Percentiles rank a stretch among this genome's conserved stretches.
These are phyloP conservation scores for Drosophila elegans DNA, from an alignment of 1,140 invertebrate species.

Conservation along the genomic window DNA sequence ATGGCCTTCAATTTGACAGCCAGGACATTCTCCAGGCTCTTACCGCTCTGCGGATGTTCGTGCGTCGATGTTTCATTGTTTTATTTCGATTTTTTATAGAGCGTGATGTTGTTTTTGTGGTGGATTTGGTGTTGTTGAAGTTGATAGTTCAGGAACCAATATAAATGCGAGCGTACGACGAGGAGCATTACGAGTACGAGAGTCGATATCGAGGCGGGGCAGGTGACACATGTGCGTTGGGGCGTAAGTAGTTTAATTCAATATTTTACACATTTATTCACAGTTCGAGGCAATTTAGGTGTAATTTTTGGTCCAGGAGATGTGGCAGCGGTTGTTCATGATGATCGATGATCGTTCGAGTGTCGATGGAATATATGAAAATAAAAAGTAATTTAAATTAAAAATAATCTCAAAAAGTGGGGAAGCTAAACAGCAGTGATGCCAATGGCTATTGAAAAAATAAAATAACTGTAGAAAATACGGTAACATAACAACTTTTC, in stretches of 20 bases:
- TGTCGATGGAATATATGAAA: slow-evolving; percentile 37
- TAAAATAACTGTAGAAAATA: not conserved
- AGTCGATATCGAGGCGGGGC: slow-evolving; percentile 33
- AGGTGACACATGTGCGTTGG: slow-evolving; percentile 71
- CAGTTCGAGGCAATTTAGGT: slow-evolving; percentile 50
- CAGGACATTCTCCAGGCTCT: slow-evolving; percentile 88
- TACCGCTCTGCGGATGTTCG: slow-evolving; percentile 85
- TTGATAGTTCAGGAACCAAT: slow-evolving; percentile 56
- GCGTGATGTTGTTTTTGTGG: slow-evolving; percentile 54
- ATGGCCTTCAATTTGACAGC: slow-evolving; percentile 88
- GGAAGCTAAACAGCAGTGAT: slow-evolving; percentile 11
- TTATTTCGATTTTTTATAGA: slow-evolving; percentile 31
- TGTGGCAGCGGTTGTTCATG: slow-evolving; percentile 41
- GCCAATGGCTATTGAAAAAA: not conserved
- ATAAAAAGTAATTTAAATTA: slow-evolving; percentile 37
- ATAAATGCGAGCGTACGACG: slow-evolving; percentile 47
- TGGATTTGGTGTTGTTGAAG: slow-evolving; percentile 59
- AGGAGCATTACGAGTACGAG: slow-evolving; percentile 21
- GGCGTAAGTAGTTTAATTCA: slow-evolving; percentile 50
- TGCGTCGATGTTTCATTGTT: slow-evolving; percentile 15
- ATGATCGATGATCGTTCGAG: slow-evolving; percentile 37
- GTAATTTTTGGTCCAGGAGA: slow-evolving; percentile 58
- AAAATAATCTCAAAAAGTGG: slow-evolving; percentile 22
- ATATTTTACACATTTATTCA: slow-evolving; percentile 57
- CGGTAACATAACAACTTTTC: no score